Base-by-base conservation (phyloP, 2,797 vertebrate genomes). In the Melanotaenia pygmaea region DNA sequence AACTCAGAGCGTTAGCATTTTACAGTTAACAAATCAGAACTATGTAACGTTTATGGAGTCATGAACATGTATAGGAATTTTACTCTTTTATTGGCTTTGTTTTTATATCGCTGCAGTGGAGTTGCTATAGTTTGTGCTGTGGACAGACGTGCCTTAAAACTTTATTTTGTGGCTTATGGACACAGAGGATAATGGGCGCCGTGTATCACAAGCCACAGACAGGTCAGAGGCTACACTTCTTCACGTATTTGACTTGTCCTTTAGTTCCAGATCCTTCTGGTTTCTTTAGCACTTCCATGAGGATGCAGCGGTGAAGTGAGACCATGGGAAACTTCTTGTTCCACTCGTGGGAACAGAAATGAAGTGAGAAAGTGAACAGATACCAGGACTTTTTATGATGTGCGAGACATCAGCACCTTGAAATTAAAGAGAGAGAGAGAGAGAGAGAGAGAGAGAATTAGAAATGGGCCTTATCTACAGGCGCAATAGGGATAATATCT, bases 311-410 rank as follows among this genome's bases (percentile, higher is more conserved):
- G 18, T 5, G 67, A 86, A 59, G 88, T 90, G 88, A 88, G 82
- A 64, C 70, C 22, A n/a, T 92, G 93, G 88, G 90, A 92, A 93
- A 58, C 4, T 0, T 6, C 0, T 20, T 18, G 2, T 38, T 35
- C 62, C 61, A 77, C 83, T 86, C 89, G 84, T 92, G 91, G 90
- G 89, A 93, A 93, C 78, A 51, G 77, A 74, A 26, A 13, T 45
- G 54, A 89, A 83, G 93, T 91, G 91, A 91, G 85, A 90, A 89
- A 82, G 35, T 10, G 75, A 61, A 68, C 82, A 79, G 62, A 76
- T 71, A 4, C 2, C 34, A 34, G 57, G 37, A 45, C 66, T 20
- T 76, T 91, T 93, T 91, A 91, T 88, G 87, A 89, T 0, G 90
- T 93, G 93, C 80, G 87, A 90, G 68, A 69, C 70, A 64, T 77